These are phyloP conservation scores for Phylloscopus collybita DNA, from an alignment of 2,797 vertebrate genomes.

Conservation along the genomic window DNA sequence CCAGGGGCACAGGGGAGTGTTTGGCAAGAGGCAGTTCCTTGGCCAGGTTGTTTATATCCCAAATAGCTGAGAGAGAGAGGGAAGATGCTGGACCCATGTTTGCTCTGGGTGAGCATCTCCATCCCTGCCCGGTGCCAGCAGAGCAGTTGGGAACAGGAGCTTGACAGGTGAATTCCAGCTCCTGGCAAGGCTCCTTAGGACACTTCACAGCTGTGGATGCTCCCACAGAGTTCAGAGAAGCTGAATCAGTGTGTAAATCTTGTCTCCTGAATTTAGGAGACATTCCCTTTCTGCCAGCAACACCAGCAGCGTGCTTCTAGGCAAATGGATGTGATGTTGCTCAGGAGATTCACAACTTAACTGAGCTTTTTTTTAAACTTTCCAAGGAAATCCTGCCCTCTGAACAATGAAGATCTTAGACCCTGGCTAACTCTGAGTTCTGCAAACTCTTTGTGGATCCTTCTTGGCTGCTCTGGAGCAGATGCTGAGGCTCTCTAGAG, in stretches of 20 bases:
- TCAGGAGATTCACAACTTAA: not conserved
- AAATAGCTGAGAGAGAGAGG: fast-evolving
- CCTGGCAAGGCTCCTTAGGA: not conserved
- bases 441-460: not conserved
- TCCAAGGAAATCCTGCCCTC: not conserved
- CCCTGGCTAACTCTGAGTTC: slow-evolving; percentile 21
- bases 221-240: not conserved
- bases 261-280: not conserved
- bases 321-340: fast-evolving
- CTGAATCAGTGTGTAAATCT: fast-evolving
- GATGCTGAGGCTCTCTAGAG: not conserved
- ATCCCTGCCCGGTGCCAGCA: fast-evolving
- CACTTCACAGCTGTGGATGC: not conserved
- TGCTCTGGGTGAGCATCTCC: not conserved
- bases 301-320: not conserved
- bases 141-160: not conserved
- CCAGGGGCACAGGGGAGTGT: fast-evolving
- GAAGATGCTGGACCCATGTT: fast-evolving
- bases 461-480: not conserved
- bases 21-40: not conserved
- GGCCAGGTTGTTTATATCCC: fast-evolving
- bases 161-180: fast-evolving
- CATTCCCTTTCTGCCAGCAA: fast-evolving
- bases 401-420: slow-evolving; percentile 66
- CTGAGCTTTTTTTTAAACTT: not conserved